Conservation (phyloP, 2,113 vertebrate species). For the Poicephalus meyeri region DNA sequence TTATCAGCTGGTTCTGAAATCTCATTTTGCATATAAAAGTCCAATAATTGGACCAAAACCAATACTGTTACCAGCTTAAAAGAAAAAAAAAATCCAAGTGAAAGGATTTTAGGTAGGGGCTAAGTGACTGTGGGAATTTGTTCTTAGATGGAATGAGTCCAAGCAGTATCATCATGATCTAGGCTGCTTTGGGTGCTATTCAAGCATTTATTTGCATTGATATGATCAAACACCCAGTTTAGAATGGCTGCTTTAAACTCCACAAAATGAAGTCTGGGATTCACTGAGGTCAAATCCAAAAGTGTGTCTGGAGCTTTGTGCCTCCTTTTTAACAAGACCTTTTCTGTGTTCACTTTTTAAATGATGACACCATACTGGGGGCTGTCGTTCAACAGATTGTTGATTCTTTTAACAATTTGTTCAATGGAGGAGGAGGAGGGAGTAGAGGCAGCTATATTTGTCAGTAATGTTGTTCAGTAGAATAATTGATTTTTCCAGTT, state of each 20-base stretch:
- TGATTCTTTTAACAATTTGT: constrained; percentile 68
- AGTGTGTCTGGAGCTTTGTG: constrained; percentile 31
- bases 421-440: constrained; percentile 62
- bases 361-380: constrained; percentile 4
- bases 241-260: constrained; percentile 57
- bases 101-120: background rate
- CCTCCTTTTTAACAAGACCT: constrained; percentile 40
- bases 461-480: constrained; percentile 54
- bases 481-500: constrained; percentile 68
- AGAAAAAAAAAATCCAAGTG: background rate
- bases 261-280: background rate
- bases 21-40: constrained; percentile 59
- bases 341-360: constrained; percentile 51
- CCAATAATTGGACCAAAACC: constrained; percentile 40
- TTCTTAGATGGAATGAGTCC: background rate
- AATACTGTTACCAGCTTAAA: background rate
- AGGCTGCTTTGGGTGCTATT: constrained; percentile 57
- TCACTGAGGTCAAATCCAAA: constrained; percentile 23
- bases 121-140: constrained; percentile 41
- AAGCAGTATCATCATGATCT: constrained; percentile 1
- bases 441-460: constrained; percentile 64
- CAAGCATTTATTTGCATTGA: constrained; percentile 51
- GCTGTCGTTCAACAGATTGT: constrained; percentile 66
- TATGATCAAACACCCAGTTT: constrained; percentile 35
- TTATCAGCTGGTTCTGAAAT: constrained; percentile 27